A percentile compares a stretch with the other conserved stretches of the same genome.
These are phyloP conservation scores for Acridotheres tristis DNA, from an alignment of 2,797 vertebrate species.

Conservation along the genomic window DNA sequence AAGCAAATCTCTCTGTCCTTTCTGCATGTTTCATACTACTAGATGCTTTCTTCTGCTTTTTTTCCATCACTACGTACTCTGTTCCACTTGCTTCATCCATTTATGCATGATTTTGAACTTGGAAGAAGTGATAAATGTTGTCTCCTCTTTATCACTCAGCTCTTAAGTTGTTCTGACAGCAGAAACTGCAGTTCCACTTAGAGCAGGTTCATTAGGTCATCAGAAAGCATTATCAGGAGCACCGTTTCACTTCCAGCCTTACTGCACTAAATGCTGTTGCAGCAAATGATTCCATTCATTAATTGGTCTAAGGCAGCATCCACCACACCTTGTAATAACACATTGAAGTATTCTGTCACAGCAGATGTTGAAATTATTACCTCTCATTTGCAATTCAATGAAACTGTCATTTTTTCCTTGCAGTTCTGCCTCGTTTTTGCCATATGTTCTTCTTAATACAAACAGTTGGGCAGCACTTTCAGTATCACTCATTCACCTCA, in stretches of 20 bases:
- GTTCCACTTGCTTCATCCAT: slow-evolving; percentile 19
- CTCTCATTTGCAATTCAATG: slow-evolving; percentile 18
- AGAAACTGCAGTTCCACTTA: background rate
- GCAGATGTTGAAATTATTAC: slow-evolving; percentile 1
- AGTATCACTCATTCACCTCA: background rate
- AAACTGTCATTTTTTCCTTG: background rate
- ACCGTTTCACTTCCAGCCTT: background rate
- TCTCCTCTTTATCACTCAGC: background rate
- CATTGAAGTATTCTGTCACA: background rate
- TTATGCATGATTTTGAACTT: slow-evolving; percentile 33
- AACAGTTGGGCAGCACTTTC: background rate
- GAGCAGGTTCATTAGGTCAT: slow-evolving; percentile 1
- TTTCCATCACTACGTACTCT: background rate
- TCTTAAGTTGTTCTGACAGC: slow-evolving; percentile 14
- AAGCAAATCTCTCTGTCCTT: background rate
- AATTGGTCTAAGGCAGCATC: background rate
- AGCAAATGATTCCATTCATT: background rate
- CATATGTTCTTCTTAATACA: background rate
- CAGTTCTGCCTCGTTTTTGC: background rate
- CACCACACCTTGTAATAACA: background rate
- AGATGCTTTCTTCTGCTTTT: background rate
- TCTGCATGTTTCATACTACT: background rate
- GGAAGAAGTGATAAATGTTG: slow-evolving; percentile 1
- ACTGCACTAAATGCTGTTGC: background rate
- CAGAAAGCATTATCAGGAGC: background rate